Percentiles rank a stretch among this genome's conserved stretches.
phyloP scores from a whole-genome alignment of 2,797 vertebrate genomes.

The Eremophila alpestris region DNA sequence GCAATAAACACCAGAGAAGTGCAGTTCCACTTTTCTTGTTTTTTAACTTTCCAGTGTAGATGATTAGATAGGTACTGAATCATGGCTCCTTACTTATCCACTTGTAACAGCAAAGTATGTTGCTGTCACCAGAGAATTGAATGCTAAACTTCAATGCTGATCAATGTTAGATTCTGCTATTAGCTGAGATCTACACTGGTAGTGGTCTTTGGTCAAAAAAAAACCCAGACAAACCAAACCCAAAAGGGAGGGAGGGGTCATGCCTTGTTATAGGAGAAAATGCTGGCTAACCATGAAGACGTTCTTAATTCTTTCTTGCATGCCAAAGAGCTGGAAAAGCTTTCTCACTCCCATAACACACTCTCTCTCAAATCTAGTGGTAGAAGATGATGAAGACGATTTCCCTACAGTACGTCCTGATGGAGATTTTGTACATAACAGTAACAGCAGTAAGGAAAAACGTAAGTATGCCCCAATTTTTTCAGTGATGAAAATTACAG shows the following conservation, averaged over 20 bases:
- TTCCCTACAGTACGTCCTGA: conserved; percentile 86
- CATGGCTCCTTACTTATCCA: background rate
- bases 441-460: conserved; percentile 93
- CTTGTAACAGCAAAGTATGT: background rate
- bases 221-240: background rate
- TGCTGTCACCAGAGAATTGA: background rate
- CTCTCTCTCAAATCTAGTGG: conserved; percentile 70
- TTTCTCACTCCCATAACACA: background rate
- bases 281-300: background rate
- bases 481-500: background rate
- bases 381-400: conserved; percentile 94
- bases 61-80: background rate
- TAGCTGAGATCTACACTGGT: background rate
- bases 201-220: background rate
- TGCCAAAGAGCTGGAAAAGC: background rate
- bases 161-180: background rate
- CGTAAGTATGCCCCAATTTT: conserved; percentile 77
- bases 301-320: background rate
- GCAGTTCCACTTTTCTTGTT: background rate
- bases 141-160: background rate
- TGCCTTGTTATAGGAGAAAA: background rate
- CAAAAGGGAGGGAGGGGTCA: fast-evolving
- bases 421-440: conserved; percentile 89
- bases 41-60: background rate
- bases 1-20: background rate